Evolutionary conservation across 1,140 invertebrate species (phyloP).

Genomic region (Procambarus virginalis): DNA sequence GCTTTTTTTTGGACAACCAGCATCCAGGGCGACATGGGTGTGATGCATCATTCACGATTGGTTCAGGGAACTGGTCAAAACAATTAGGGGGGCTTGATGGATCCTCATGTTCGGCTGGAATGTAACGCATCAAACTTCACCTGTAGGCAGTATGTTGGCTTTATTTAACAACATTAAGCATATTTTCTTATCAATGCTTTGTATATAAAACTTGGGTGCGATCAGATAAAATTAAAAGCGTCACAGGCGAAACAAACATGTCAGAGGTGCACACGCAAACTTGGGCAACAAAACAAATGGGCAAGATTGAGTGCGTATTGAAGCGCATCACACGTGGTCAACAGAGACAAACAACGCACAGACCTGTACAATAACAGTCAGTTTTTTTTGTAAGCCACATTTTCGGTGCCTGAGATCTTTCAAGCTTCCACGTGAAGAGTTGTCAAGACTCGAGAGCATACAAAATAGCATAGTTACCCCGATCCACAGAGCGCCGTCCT

Average conservation of each 20-base stretch:
- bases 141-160: slow-evolving; percentile 63
- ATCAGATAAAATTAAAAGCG: slow-evolving; percentile 54
- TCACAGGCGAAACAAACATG: slow-evolving; percentile 55
- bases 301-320: slow-evolving; percentile 50
- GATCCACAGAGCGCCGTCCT: slow-evolving; percentile 62
- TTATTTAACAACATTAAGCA: slow-evolving; percentile 55
- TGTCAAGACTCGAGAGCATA: slow-evolving; percentile 67
- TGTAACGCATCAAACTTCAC: slow-evolving; percentile 62
- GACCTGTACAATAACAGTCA: slow-evolving; percentile 64
- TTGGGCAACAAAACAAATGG: slow-evolving; percentile 48
- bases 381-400: slow-evolving; percentile 62
- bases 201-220: slow-evolving; percentile 38
- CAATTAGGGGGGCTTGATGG: slow-evolving; percentile 39
- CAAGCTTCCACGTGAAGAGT: slow-evolving; percentile 68
- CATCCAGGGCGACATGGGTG: slow-evolving; percentile 63
- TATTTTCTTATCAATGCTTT: slow-evolving; percentile 28
- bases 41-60: slow-evolving; percentile 66
- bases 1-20: slow-evolving; percentile 57
- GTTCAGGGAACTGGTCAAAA: slow-evolving; percentile 59
- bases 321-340: slow-evolving; percentile 57
- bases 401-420: slow-evolving; percentile 67
- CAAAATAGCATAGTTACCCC: slow-evolving; percentile 67
- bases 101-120: slow-evolving; percentile 64
- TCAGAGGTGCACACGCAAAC: slow-evolving; percentile 53
- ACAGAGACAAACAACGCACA: slow-evolving; percentile 61